A percentile compares a stretch with the other conserved stretches of the same genome.
These are phyloP conservation scores for Plebejus melissa DNA, from an alignment of 2,888 invertebrate species.

Conservation along the genomic window DNA sequence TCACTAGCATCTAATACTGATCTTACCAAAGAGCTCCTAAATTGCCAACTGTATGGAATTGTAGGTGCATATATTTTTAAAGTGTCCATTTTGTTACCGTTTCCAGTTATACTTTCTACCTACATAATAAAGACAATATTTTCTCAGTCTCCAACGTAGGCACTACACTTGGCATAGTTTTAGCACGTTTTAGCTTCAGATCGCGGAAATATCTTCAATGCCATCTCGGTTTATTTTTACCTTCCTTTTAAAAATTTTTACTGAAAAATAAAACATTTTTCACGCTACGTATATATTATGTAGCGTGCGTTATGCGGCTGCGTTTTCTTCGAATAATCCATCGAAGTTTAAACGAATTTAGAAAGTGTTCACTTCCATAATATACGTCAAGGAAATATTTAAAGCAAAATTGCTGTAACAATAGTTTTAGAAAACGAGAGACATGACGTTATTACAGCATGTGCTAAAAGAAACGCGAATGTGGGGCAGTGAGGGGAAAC, in stretches of 20 bases:
- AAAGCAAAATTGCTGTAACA: conserved; percentile 14
- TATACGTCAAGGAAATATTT: conserved; percentile 12
- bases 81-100: too few relatives aligned
- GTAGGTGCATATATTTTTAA: background rate
- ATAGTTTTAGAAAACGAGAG: conserved; percentile 34
- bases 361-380: background rate
- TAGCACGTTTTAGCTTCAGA: conserved; percentile 42
- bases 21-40: background rate
- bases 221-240: conserved; percentile 59
- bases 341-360: background rate
- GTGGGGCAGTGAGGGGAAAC: conserved; percentile 73
- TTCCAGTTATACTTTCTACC: background rate
- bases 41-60: background rate
- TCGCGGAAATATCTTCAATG: conserved; percentile 61
- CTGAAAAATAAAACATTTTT: background rate
- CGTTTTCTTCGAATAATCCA: background rate
- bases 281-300: background rate
- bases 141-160: conserved; percentile 19
- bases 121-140: conserved; percentile 9
- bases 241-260: conserved; percentile 40
- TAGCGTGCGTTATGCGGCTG: background rate
- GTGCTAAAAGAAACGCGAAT: conserved; percentile 71
- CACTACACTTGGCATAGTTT: conserved; percentile 50
- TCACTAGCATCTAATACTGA: background rate
- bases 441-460: conserved; percentile 44